Conservation (phyloP, 2,797 vertebrate species). For the Cossypha caffra region DNA sequence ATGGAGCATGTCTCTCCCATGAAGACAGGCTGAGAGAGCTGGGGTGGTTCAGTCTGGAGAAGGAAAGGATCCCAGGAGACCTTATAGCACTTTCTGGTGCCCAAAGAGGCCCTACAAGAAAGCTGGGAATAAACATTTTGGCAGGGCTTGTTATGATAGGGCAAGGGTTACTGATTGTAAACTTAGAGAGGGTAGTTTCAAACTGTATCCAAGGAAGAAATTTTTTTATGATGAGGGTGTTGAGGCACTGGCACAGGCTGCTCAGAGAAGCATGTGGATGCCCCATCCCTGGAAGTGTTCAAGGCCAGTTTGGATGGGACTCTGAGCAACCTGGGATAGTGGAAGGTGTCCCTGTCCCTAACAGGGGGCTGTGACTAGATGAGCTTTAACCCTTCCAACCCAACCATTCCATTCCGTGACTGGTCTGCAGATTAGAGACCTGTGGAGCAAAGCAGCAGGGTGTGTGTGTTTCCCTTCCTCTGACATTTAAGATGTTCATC, state of each 20-base stretch:
- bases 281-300: background rate
- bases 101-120: background rate
- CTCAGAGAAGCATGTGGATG: background rate
- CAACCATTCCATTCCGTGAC: background rate
- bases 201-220: background rate
- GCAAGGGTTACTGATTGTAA: background rate
- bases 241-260: background rate
- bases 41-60: background rate
- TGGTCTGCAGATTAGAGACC: background rate
- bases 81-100: background rate
- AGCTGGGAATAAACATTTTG: background rate
- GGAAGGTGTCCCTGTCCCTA: background rate
- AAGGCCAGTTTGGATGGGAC: background rate
- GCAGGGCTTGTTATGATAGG: fast-evolving
- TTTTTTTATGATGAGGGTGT: fast-evolving
- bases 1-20: background rate
- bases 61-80: background rate
- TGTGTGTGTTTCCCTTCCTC: background rate
- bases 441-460: background rate
- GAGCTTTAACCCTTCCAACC: background rate
- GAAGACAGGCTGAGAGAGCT: background rate
- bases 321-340: background rate
- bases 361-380: fast-evolving
- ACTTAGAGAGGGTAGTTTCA: background rate
- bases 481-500: background rate